A percentile compares a stretch with the other conserved stretches of the same genome.
Evolutionary conservation across 1,140 invertebrate genomes (phyloP).

Genomic region (Mercenaria mercenaria): DNA sequence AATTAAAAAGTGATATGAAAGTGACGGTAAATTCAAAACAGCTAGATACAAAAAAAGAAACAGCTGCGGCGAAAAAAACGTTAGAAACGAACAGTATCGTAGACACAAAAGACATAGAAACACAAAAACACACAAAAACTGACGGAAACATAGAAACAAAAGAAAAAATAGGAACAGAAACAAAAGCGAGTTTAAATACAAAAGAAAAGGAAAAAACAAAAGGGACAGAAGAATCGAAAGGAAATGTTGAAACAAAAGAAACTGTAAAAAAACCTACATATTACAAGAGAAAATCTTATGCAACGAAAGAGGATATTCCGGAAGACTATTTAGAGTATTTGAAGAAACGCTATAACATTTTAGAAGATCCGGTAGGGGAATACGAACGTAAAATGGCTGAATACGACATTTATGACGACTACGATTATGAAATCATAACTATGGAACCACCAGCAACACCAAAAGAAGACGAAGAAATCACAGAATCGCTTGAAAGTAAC

Average conservation of each 20-base stretch:
- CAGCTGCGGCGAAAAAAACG: not conserved
- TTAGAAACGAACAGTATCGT: not conserved
- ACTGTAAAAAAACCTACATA: not conserved
- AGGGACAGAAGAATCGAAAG: not conserved
- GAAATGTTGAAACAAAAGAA: not conserved
- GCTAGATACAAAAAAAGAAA: not conserved
- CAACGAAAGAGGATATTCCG: slow-evolving; percentile 39
- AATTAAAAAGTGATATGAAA: not conserved
- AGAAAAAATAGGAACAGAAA: not conserved
- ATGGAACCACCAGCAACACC: not conserved
- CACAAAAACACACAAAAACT: not conserved
- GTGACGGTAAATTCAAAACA: not conserved
- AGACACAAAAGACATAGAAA: not conserved
- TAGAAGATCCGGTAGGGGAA: slow-evolving; percentile 37
- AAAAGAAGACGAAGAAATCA: not conserved
- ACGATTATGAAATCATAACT: not conserved
- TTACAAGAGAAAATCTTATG: not conserved
- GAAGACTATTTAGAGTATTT: slow-evolving; percentile 37
- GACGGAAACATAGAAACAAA: not conserved
- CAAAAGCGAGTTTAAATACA: not conserved
- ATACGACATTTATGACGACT: not conserved
- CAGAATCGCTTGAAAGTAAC: not conserved
- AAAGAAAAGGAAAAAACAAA: not conserved
- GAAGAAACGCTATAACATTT: slow-evolving; percentile 27
- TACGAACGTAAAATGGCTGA: not conserved